Base-by-base conservation (phyloP, 2,797 vertebrate genomes). In the Kryptolebias ocellatus region DNA sequence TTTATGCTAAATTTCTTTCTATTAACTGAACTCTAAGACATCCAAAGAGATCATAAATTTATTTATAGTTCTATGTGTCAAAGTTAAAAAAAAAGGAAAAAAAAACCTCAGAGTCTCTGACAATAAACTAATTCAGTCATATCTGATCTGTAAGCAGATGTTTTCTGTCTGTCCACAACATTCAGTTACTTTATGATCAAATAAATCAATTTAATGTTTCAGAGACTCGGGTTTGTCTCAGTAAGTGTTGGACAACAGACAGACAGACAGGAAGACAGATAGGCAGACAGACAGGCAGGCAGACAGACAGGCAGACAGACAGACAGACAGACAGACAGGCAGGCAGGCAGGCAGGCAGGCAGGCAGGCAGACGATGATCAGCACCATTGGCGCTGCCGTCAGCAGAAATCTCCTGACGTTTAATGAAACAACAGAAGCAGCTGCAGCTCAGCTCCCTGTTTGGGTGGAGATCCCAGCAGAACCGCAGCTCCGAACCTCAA, bases 381-480 rank as follows among this genome's bases (percentile, higher is more conserved):
- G 31, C 31, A 34, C 2, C 7, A 7, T 34, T 10, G 2, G 37
- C 2, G 37, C 37, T 39, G 37, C 37, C 37, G 10, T 39, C 37
- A 61, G 60, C 31, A 7, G 44, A 20, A 49, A 72, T 60, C 57
- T 51, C 52, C 14, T 14, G 18, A 46, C 47, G 59, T 67, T 77
- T 75, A 55, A 75, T 81, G 67, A 72, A 76, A 81, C 34, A 68
- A 67, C 59, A 67, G 59, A 12, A 67, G 64, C 57, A 70, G 72
- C 27, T 29, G 72, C 28, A 1, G 62, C 57, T 53, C 45, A 12
- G 78, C 57, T 83, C 45, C 9, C 27, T 29, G 72, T 62, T 60
- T 83, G 81, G 78, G 85, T 75, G 85, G 78, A 74, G 80, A 64
- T 49, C 53, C 60, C 67, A 72, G 61, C 60, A n/a, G 79, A 84